Evolutionary conservation across 2,797 vertebrate species (phyloP).

Genomic region (Limosa lapponica): DNA sequence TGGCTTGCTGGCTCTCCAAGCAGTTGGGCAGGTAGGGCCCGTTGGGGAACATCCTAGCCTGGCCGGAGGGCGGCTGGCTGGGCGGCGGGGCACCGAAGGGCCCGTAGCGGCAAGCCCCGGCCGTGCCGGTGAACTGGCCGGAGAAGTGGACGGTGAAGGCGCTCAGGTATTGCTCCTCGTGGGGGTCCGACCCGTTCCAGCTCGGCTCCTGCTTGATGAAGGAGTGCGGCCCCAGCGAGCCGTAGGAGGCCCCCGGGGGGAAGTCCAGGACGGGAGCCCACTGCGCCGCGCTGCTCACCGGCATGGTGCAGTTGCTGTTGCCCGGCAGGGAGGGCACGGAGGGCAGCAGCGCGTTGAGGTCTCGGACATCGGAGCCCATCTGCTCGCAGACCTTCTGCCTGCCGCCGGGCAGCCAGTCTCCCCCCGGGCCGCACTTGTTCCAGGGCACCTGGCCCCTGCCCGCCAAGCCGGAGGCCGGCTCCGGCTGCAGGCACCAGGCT

Average conservation of each 20-base stretch:
- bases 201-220: slow-evolving; percentile 97
- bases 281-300: slow-evolving; percentile 87
- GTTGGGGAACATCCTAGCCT: slow-evolving; percentile 89
- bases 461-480: slow-evolving; percentile 60
- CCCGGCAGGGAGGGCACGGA: slow-evolving; percentile 85
- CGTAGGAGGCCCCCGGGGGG: slow-evolving; percentile 87
- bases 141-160: slow-evolving; percentile 98
- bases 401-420: slow-evolving; percentile 52
- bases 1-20: slow-evolving; percentile 86
- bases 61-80: slow-evolving; percentile 84
- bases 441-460: slow-evolving; percentile 58
- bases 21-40: slow-evolving; percentile 90
- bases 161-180: slow-evolving; percentile 94
- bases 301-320: slow-evolving; percentile 85
- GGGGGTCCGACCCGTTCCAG: slow-evolving; percentile 88
- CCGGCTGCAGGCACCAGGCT: slow-evolving; percentile 68
- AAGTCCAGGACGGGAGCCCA: slow-evolving; percentile 89
- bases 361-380: slow-evolving; percentile 93
- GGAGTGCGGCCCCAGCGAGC: slow-evolving; percentile 89
- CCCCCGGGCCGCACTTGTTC: slow-evolving; percentile 62
- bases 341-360: slow-evolving; percentile 91
- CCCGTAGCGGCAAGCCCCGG: slow-evolving; percentile 90
- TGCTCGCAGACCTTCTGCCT: slow-evolving; percentile 62
- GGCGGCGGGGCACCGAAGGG: slow-evolving; percentile 88
- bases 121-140: slow-evolving; percentile 91